Evolutionary conservation across 2,113 vertebrate species (phyloP).

Genomic region (Percina caprodes): DNA sequence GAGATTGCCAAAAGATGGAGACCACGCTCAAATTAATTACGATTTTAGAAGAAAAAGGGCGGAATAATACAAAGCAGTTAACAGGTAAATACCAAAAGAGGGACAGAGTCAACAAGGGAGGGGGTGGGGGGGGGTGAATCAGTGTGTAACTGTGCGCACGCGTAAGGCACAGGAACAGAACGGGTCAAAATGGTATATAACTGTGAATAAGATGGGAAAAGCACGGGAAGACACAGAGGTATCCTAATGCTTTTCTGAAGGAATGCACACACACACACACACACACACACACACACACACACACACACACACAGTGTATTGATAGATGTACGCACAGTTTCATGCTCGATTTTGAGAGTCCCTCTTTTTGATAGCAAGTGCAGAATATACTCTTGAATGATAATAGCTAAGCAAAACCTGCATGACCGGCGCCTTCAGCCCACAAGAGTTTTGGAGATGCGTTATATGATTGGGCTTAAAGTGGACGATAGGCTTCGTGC

Average conservation of each 20-base stretch:
- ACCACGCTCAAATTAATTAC: neutral
- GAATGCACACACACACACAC: neutral
- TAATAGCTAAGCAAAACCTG: constrained; percentile 31
- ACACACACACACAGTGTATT: neutral
- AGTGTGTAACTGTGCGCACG: constrained; percentile 25
- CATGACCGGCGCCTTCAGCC: constrained; percentile 15
- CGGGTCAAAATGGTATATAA: constrained; percentile 8
- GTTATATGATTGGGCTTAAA: constrained; percentile 5
- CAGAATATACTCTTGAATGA: constrained; percentile 45
- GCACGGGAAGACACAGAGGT: constrained; percentile 8
- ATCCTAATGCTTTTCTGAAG: neutral
- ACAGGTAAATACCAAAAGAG: constrained; percentile 22
- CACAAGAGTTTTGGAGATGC: constrained; percentile 37
- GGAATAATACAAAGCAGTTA: too few species aligned
- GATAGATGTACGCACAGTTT: constrained; percentile 31
- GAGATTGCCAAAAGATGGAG: neutral
- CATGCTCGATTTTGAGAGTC: constrained; percentile 32
- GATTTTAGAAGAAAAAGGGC: too few species aligned
- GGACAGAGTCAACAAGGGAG: neutral
- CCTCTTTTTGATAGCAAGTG: constrained; percentile 46
- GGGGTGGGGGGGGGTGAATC: neutral
- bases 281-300: neutral
- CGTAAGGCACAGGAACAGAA: neutral
- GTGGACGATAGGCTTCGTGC: constrained; percentile 38
- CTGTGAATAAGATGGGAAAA: constrained; percentile 26